A percentile compares a stretch with the other conserved stretches of the same genome.
Conservation (phyloP, 2,113 vertebrate genomes). For the Chlamydotis undulata region DNA sequence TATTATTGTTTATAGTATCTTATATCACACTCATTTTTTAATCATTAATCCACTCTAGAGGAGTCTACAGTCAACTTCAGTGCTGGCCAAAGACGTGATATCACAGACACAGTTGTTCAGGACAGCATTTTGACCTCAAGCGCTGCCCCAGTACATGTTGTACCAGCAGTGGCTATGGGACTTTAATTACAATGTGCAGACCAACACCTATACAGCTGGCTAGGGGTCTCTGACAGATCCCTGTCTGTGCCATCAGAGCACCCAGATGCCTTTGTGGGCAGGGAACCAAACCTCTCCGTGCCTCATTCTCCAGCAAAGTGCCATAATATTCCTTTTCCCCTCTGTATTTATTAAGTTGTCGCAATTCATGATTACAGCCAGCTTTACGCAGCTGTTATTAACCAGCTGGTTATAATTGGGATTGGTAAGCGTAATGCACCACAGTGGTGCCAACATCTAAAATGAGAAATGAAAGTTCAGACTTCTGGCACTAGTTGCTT, state of each 20-base stretch:
- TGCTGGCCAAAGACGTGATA: not conserved
- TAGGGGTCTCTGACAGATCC: not conserved
- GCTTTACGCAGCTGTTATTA: not conserved
- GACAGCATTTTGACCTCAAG: not conserved
- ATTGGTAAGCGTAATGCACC: not conserved
- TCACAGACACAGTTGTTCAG: not conserved
- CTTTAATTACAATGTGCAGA: not conserved
- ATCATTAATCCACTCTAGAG: not conserved
- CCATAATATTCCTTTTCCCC: not conserved
- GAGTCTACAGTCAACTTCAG: not conserved
- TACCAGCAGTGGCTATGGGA: not conserved
- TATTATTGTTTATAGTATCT: not conserved
- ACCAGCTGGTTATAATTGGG: not conserved
- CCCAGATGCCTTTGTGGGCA: not conserved
- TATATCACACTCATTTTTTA: not conserved
- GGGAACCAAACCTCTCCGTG: not conserved
- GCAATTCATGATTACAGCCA: not conserved
- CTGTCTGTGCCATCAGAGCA: accelerated
- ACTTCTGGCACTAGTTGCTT: not conserved
- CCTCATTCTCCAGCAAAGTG: not conserved
- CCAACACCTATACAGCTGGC: not conserved
- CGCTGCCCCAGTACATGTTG: not conserved
- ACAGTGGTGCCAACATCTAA: not conserved
- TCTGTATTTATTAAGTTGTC: not conserved
- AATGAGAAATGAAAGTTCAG: not conserved